Evolutionary conservation across 2,797 vertebrate species (phyloP).

Genomic region (Apogon talboti): DNA sequence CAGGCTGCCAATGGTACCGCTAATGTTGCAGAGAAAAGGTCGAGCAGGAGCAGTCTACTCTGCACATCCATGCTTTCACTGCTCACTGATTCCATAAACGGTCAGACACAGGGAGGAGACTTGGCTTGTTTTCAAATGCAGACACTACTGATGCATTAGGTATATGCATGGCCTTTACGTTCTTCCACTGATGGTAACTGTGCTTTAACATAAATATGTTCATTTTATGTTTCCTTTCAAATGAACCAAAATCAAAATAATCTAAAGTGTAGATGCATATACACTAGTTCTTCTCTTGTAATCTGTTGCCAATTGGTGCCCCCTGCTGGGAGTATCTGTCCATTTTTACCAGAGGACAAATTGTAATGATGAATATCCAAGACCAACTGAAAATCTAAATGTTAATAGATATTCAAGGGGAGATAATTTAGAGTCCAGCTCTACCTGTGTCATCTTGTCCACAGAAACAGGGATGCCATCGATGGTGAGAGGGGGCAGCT

Average conservation of each 20-base stretch:
- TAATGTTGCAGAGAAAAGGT: constrained; percentile 43
- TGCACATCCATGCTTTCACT: constrained; percentile 11
- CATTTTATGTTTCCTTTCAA: no score
- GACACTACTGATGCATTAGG: background rate
- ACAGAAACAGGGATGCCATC: constrained; percentile 98
- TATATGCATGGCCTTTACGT: background rate
- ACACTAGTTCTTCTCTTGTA: background rate
- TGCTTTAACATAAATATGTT: background rate
- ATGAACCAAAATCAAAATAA: constrained; percentile 9
- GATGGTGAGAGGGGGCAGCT: constrained; percentile 96
- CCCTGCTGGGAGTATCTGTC: constrained; percentile 61
- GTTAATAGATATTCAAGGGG: background rate
- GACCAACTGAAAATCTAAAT: background rate
- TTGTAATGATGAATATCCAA: no score
- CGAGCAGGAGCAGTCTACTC: constrained; percentile 7
- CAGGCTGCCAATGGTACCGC: constrained; percentile 33
- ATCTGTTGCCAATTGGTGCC: constrained; percentile 53
- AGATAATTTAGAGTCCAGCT: background rate
- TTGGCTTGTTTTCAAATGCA: constrained; percentile 5
- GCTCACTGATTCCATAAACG: background rate
- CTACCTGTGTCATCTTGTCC: constrained; percentile 99
- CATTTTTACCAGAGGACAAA: background rate
- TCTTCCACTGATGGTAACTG: background rate
- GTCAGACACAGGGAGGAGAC: background rate
- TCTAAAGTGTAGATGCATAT: constrained; percentile 21